phyloP scores from a whole-genome alignment of 2,888 invertebrate genomes.

The Panzeria rudis region DNA sequence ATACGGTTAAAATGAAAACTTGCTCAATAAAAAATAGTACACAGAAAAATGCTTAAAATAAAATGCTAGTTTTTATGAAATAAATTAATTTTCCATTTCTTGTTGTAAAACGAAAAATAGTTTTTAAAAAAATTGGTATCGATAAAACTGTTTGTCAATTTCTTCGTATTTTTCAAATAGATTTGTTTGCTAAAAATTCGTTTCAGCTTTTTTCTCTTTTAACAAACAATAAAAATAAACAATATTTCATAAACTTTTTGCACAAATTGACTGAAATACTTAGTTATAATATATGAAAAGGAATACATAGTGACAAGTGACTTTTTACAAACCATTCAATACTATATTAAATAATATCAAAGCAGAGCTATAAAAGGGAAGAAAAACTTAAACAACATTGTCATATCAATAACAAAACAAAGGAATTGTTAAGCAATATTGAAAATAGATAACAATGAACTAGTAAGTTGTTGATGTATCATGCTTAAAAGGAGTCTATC shows the following conservation, averaged over 20 bases:
- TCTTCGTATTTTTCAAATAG: not conserved
- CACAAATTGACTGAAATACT: constrained; percentile 20
- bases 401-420: constrained; percentile 5
- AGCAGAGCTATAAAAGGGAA: not conserved
- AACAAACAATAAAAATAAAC: not conserved
- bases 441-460: constrained; percentile 14
- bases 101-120: constrained; percentile 5
- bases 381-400: constrained; percentile 1
- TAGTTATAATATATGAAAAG: constrained; percentile 31
- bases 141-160: no score
- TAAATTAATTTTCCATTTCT: constrained; percentile 4
- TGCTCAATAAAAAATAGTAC: not conserved
- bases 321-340: constrained; percentile 5
- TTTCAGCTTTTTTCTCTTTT: not conserved
- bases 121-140: no score
- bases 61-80: not conserved
- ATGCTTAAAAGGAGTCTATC: no score
- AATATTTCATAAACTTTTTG: not conserved
- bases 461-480: no score
- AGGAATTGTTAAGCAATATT: constrained; percentile 5
- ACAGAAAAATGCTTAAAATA: not conserved
- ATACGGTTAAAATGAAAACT: not conserved
- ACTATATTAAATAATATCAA: constrained; percentile 16
- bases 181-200: not conserved
- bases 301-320: constrained; percentile 9